Conservation (phyloP, 2,113 vertebrate genomes). For the Antigone vipio region DNA sequence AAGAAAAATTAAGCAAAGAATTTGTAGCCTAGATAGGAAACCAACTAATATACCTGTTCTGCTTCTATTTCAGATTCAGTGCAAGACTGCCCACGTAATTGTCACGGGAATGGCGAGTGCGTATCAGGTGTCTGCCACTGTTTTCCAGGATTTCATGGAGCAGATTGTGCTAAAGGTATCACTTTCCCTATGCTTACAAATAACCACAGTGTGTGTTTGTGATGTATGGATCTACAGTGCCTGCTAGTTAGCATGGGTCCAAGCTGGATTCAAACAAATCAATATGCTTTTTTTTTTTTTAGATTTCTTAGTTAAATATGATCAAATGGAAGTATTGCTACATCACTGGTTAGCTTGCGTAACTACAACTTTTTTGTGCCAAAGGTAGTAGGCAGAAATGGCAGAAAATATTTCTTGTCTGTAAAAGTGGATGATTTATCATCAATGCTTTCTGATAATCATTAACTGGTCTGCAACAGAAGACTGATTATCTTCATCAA, state of each 20-base stretch:
- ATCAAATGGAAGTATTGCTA: neutral
- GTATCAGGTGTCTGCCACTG: conserved; percentile 97
- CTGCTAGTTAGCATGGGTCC: neutral
- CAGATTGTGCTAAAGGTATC: conserved; percentile 98
- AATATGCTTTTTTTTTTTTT: neutral
- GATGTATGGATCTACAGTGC: neutral
- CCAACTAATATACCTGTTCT: neutral
- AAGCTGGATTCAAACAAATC: neutral
- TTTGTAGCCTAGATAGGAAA: neutral
- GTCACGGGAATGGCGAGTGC: conserved; percentile 97
- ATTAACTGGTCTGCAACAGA: conserved; percentile 48
- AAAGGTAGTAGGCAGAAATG: conserved; percentile 45
- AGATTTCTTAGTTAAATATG: neutral
- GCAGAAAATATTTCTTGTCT: conserved; percentile 59
- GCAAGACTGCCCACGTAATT: conserved; percentile 96
- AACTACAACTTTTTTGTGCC: conserved; percentile 2
- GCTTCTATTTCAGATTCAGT: conserved; percentile 87
- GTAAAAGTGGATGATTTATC: conserved; percentile 47
- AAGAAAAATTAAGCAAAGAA: neutral
- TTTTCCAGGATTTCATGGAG: conserved; percentile 96
- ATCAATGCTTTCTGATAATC: conserved; percentile 50
- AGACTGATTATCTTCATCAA: conserved; percentile 39
- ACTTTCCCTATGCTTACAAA: conserved; percentile 4
- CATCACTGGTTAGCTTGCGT: neutral
- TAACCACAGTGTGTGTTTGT: neutral